phyloP scores from a whole-genome alignment of 2,797 vertebrate genomes.

The Sardinella longiceps region DNA sequence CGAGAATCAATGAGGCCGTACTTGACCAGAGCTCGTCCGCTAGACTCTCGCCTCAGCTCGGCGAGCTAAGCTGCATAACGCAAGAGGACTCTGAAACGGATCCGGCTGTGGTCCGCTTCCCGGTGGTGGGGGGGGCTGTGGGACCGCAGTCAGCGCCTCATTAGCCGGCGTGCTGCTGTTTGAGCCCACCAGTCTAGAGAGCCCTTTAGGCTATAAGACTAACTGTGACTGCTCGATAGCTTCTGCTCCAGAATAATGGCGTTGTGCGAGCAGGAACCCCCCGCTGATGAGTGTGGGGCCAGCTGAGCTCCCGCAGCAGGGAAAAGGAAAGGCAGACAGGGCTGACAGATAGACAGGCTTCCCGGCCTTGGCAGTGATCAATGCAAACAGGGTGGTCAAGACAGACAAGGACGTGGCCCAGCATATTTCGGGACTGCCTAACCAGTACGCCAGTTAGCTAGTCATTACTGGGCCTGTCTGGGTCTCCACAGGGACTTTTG shows the following conservation, averaged over 20 bases:
- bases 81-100: not conserved
- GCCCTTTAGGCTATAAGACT: not conserved
- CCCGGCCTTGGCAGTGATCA: not conserved
- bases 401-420: not conserved
- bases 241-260: not conserved
- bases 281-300: not conserved
- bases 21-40: not conserved
- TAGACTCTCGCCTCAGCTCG: not conserved
- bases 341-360: not conserved
- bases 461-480: slow-evolving; percentile 6
- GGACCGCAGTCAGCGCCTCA: not conserved
- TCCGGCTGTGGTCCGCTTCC: not conserved
- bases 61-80: not conserved
- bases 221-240: not conserved
- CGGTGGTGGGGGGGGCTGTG: too few species aligned
- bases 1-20: not conserved
- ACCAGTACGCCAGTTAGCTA: not conserved
- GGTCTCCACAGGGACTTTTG: not conserved
- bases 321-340: not conserved
- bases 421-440: not conserved
- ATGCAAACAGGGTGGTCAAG: not conserved
- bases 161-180: not conserved
- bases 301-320: not conserved
- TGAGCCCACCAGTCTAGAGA: not conserved
- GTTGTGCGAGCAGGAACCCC: not conserved